phyloP scores from a whole-genome alignment of 2,797 vertebrate species.

The Peromyscus attwateri region DNA sequence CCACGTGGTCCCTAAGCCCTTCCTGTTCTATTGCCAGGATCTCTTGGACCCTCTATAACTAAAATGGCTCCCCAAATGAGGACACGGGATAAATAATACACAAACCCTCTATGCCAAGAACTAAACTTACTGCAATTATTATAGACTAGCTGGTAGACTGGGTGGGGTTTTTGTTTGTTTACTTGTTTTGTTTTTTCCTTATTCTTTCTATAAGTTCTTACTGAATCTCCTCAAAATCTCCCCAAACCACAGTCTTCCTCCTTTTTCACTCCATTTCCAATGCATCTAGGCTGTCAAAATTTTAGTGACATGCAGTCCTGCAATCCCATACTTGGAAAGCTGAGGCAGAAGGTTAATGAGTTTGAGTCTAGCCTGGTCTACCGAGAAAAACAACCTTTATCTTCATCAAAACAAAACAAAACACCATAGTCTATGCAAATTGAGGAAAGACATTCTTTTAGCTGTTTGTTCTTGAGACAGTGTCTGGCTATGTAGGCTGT shows the following conservation, averaged over 20 bases:
- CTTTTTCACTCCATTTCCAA: neutral
- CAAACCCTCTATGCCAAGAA: neutral
- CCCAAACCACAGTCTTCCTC: neutral
- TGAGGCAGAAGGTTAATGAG: neutral
- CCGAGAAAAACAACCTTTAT: neutral
- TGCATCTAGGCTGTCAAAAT: neutral
- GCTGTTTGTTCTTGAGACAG: neutral
- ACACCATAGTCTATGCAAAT: neutral
- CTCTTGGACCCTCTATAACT: neutral
- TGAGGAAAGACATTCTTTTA: too few species aligned
- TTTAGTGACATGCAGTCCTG: neutral
- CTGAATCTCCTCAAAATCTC: neutral
- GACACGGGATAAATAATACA: neutral
- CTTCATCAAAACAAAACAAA: neutral
- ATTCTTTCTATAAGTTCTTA: neutral
- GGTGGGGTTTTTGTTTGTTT: neutral
- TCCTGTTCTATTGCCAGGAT: neutral
- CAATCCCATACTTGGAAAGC: neutral
- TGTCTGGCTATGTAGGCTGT: neutral
- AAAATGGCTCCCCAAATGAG: neutral
- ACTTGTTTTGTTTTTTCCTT: neutral
- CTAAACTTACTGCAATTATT: neutral
- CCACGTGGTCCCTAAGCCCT: neutral
- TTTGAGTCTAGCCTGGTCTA: neutral
- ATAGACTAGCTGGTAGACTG: neutral